These are phyloP conservation scores for Oryzias melastigma DNA, from an alignment of 2,113 vertebrate species.

Conservation along the genomic window DNA sequence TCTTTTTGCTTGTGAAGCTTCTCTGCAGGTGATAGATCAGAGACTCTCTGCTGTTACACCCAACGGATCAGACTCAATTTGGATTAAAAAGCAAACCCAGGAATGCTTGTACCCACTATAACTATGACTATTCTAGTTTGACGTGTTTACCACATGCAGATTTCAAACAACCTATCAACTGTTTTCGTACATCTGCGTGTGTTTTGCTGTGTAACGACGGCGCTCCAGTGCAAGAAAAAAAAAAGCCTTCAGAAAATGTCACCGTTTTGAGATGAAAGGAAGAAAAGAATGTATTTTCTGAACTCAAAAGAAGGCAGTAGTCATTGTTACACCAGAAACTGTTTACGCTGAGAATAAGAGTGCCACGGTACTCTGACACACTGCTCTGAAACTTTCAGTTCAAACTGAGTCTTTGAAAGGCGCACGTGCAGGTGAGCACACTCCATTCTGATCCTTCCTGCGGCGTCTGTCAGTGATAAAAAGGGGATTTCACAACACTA, in stretches of 20 bases:
- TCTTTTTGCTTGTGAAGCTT: constrained; percentile 38
- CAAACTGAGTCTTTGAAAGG: constrained; percentile 11
- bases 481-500: not conserved
- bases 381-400: not conserved
- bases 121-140: constrained; percentile 4
- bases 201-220: constrained; percentile 16
- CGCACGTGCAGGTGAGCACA: not conserved
- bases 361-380: constrained; percentile 8
- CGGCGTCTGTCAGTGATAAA: not conserved
- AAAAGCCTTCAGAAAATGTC: not conserved
- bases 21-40: constrained; percentile 48
- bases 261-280: constrained; percentile 5
- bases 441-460: constrained; percentile 1
- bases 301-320: constrained; percentile 25
- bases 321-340: constrained; percentile 4
- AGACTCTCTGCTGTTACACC: constrained; percentile 21
- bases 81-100: not conserved
- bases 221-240: not conserved
- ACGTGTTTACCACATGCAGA: not conserved
- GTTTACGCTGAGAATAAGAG: constrained; percentile 33
- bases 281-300: constrained; percentile 7
- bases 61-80: not conserved
- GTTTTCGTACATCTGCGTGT: not conserved
- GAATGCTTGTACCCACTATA: constrained; percentile 1
- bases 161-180: constrained; percentile 5